Evolutionary conservation across 2,888 invertebrate species (phyloP).

Genomic region (Platycheirus rosarum): DNA sequence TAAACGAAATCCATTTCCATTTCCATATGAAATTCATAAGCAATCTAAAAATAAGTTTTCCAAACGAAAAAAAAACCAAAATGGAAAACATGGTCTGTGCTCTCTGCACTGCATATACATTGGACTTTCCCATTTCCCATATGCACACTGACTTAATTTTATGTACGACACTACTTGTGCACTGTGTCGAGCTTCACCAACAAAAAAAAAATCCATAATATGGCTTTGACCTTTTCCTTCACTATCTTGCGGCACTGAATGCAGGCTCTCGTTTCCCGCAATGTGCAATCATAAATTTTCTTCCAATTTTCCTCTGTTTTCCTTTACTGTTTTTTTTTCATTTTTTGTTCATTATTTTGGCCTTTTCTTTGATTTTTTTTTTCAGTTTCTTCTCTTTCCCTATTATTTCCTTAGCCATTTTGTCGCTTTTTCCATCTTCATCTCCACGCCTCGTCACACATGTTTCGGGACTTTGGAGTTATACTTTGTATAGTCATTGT

Average conservation of each 20-base stretch:
- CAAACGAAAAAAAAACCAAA: neutral
- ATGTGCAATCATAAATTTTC: constrained; percentile 75
- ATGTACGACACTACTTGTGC: constrained; percentile 9
- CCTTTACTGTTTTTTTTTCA: constrained; percentile 41
- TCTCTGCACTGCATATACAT: constrained; percentile 29
- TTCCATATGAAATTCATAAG: constrained; percentile 19
- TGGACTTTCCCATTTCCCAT: constrained; percentile 18
- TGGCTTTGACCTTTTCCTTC: constrained; percentile 73
- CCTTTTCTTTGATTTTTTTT: constrained; percentile 39
- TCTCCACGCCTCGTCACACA: constrained; percentile 9
- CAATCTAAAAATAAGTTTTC: constrained; percentile 44
- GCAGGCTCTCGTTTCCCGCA: constrained; percentile 75
- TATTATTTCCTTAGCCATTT: constrained; percentile 38
- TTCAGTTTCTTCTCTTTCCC: constrained; percentile 33
- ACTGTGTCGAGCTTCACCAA: constrained; percentile 35
- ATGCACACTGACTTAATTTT: constrained; percentile 25
- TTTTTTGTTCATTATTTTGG: constrained; percentile 39
- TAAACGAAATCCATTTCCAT: constrained; percentile 29
- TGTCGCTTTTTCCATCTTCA: constrained; percentile 22
- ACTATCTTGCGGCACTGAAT: constrained; percentile 75
- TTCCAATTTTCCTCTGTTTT: constrained; percentile 67
- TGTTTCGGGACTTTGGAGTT: constrained; percentile 26
- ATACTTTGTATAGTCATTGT: neutral
- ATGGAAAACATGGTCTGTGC: constrained; percentile 24
- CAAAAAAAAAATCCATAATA: constrained; percentile 54